Conservation (phyloP, 2,888 invertebrate genomes). For the Catonia carolina region DNA sequence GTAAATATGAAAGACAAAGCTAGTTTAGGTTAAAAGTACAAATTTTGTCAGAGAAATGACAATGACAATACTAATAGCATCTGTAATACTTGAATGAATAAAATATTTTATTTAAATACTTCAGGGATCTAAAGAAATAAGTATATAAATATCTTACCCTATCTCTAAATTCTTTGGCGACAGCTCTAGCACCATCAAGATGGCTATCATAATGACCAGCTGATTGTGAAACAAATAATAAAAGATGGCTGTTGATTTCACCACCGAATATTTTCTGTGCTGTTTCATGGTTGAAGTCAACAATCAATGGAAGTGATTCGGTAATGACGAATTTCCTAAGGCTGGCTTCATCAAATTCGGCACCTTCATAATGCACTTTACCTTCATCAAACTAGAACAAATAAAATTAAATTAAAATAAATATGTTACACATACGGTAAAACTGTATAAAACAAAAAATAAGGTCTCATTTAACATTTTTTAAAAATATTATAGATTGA, state of each 20-base stretch:
- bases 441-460: not conserved
- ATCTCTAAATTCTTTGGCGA: conserved; percentile 86
- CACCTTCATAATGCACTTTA: conserved; percentile 64
- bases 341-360: conserved; percentile 52
- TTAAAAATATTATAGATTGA: no score
- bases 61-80: no score
- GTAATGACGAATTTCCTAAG: conserved; percentile 77
- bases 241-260: conserved; percentile 91
- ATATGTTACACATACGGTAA: not conserved
- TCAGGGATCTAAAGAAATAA: not conserved
- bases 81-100: no score
- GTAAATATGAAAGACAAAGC: no score
- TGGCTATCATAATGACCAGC: conserved; percentile 76
- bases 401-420: conserved; percentile 4
- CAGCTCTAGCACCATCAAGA: conserved; percentile 67
- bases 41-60: no score
- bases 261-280: conserved; percentile 98
- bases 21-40: no score
- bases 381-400: conserved; percentile 74
- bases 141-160: conserved; percentile 46
- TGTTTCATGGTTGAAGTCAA: conserved; percentile 96
- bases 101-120: no score
- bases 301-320: conserved; percentile 81
- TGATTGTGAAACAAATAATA: conserved; percentile 91
- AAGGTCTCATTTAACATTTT: no score